phyloP scores from a whole-genome alignment of 2,888 invertebrate species.

The Trissolcus brochymenae region DNA sequence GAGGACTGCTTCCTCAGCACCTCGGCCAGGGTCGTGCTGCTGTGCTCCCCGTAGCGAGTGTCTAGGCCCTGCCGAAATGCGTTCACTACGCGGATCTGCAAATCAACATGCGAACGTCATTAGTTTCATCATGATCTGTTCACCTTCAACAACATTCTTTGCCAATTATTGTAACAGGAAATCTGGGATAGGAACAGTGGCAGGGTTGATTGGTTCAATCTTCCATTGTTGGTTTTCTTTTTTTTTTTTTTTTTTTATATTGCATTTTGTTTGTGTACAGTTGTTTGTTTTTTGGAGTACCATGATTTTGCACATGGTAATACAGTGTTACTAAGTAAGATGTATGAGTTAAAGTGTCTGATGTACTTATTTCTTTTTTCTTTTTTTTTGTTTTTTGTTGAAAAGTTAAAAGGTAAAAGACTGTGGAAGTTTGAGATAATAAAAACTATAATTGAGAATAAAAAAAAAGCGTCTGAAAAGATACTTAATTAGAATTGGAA shows the following conservation, averaged over 20 bases:
- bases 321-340: too few relatives aligned
- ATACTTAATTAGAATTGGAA: not conserved
- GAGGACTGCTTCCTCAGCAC: slow-evolving; percentile 96
- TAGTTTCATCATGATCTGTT: not conserved
- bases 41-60: slow-evolving; percentile 83
- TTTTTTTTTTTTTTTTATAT: not conserved
- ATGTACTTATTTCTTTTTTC: not conserved
- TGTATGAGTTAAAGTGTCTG: too few relatives aligned
- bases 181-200: not conserved
- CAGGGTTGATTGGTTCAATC: slow-evolving; percentile 30
- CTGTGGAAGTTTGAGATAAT: not conserved
- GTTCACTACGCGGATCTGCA: slow-evolving; percentile 99
- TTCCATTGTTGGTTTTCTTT: slow-evolving; percentile 12
- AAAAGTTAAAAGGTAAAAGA: not conserved
- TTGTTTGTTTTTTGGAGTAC: too few relatives aligned
- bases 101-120: slow-evolving; percentile 67
- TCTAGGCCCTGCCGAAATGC: slow-evolving; percentile 99
- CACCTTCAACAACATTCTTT: not conserved
- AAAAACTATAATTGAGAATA: not conserved
- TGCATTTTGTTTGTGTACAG: too few relatives aligned
- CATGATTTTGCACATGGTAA: too few relatives aligned
- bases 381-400: not conserved
- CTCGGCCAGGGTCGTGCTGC: slow-evolving; percentile 94
- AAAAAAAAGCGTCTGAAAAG: not conserved
- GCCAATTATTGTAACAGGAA: not conserved